Base-by-base conservation (phyloP, 2,797 vertebrate genomes). In the Esox masquinongy region DNA sequence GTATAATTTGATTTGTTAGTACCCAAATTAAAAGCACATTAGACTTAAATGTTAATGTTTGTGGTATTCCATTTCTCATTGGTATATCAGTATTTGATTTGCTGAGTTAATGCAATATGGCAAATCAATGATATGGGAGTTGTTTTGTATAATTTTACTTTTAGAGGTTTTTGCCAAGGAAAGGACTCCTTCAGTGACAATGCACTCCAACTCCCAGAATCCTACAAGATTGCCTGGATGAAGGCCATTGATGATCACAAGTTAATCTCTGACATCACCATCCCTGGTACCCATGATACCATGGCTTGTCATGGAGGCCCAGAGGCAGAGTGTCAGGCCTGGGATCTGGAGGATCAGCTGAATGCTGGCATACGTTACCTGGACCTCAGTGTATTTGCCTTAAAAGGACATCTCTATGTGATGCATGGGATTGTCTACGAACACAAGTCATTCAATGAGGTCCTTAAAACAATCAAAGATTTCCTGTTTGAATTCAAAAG, bases 341-440 rank as follows among this genome's bases (percentile, higher is more conserved):
- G 81, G 82, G 36, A 70, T 11, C 83, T 90, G 80, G 77, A 1
- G 7, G 66, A 88, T 36, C 91, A 91, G 85, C 83, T 92, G n/a
- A 84, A 74, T 68, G 90, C 82, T 0, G 90, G 90, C n/a, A 84
- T 92, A 76, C 89, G 91, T 36, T 92, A 85, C 74, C 77, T 92
- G 39, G 91, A 92, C 51, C 77, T 92, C 56, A 87, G 87, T 67
- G 87, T 91, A 17, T 83, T 85, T 29, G 79, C 56, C 5, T 61
- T 84, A 4, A 72, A 74, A 1, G 1, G 79, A 72, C 80, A 78
- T 1, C 84, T 91, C 2, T 82, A 79, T 22, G 79, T 90, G 56
- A 87, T 83, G 81, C 82, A 90, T 0, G 88, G 90, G 6, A 7
- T 82, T 0, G 1, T 80, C 11, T 85, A 84, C 70, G 67, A 92